Evolutionary conservation across 2,113 vertebrate genomes (phyloP).

Genomic region (Xiphophorus couchianus): DNA sequence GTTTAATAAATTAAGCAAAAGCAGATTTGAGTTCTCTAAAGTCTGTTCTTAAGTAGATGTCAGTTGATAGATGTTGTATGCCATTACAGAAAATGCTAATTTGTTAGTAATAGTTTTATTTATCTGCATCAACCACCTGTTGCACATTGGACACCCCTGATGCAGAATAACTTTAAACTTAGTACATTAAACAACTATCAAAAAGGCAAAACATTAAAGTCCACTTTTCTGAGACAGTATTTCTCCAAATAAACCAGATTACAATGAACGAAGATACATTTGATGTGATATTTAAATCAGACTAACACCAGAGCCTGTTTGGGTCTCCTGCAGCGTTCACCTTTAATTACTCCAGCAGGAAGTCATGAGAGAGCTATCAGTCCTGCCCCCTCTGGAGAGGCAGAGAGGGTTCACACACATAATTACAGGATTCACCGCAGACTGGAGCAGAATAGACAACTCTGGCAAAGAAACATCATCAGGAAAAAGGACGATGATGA

Average conservation of each 20-base stretch:
- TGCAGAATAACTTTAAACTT: not conserved
- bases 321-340: constrained; percentile 20
- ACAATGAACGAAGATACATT: not conserved
- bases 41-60: no score
- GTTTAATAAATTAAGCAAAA: no score
- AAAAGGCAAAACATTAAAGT: not conserved
- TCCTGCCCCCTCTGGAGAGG: constrained; percentile 17
- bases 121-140: no score
- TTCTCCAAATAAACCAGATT: not conserved
- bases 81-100: no score
- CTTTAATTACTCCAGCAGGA: constrained; percentile 57
- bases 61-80: no score
- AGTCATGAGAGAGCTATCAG: constrained; percentile 40
- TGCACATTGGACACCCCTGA: no score
- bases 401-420: constrained; percentile 35
- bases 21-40: no score
- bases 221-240: not conserved
- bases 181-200: not conserved
- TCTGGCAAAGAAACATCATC: constrained; percentile 20
- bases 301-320: not conserved
- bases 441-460: constrained; percentile 19
- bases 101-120: no score
- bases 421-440: constrained; percentile 33
- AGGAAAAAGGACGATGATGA: constrained; percentile 21
- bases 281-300: constrained; percentile 13